Base-by-base conservation (phyloP, 2,797 vertebrate species). In the Aselliscus stoliczkanus region DNA sequence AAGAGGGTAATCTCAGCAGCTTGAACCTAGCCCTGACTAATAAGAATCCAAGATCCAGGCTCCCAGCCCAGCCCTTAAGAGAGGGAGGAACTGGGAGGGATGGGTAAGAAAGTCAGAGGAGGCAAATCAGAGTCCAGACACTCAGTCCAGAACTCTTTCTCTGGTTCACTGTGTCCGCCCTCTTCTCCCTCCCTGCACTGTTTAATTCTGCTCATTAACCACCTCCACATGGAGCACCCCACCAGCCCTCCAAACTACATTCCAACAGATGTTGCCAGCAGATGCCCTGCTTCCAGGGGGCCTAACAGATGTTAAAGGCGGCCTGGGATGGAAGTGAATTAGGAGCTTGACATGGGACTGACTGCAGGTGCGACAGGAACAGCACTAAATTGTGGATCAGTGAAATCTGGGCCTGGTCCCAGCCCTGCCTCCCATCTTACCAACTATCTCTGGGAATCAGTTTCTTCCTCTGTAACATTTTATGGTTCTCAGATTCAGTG, bases 181-280 rank as follows among this genome's bases (percentile, higher is more conserved):
- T 65, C 60, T 69, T 58, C 67, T 39, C 62, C 88, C 27, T 82
- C 67, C 44, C 65, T 42, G 13, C 23, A 11, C 39, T 67, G 44
- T 56, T 88, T 93, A 72, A 92, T 88, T 84, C 92, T 88, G 79
- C 69, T 96, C 73, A 77, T 83, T 92, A 77, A 62, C 90, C 82
- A 90, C 72, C 58, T 86, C 84, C 73, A 79, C 69, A 1, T 7
- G 67, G 86, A 88, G 93, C 82, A 89, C 90, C 92, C 54, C 62
- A 75, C 86, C 47, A 37, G 62, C 44, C 86, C 77, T 88, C 83
- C 47, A 86, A 62, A 95, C 65, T 42, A 88, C 50, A 75, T 92
- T 86, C 83, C 72, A 93, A 67, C 75, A 97, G 75, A 92, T 87
- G 93, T 84, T 69, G n/a, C 70, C 93, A 96, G 72, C 94, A 96